Percentiles rank a stretch among this genome's conserved stretches.
Conservation (phyloP, 1,140 invertebrate genomes). For the Sesamia nonagrioides region DNA sequence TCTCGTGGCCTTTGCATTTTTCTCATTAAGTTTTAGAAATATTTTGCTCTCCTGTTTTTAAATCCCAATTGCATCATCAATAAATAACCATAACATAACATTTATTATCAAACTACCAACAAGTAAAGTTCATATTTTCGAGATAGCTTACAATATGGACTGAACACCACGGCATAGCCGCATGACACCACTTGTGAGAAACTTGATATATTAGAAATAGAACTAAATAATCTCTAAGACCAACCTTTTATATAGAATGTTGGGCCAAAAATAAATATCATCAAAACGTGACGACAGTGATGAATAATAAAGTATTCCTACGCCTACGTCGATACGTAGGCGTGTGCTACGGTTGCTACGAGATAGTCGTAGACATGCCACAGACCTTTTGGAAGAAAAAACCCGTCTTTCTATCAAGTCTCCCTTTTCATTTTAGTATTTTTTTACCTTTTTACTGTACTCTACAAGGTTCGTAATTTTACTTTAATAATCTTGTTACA, state of each 20-base stretch:
- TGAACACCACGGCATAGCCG: neutral
- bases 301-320: too few species aligned
- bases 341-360: neutral
- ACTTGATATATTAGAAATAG: neutral
- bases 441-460: too few species aligned
- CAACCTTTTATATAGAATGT: conserved; percentile 1
- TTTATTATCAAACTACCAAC: neutral
- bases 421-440: too few species aligned
- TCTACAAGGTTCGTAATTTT: too few species aligned
- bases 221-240: too few species aligned
- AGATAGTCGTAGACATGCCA: neutral
- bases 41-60: too few species aligned
- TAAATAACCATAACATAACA: neutral
- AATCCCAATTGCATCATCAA: neutral
- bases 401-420: too few species aligned
- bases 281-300: neutral
- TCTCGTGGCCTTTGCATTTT: too few species aligned
- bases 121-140: conserved; percentile 4
- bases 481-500: too few species aligned
- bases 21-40: too few species aligned
- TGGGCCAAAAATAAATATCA: neutral
- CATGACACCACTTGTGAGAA: neutral
- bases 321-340: neutral
- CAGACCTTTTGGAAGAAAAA: too few species aligned
- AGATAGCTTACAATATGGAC: neutral